phyloP scores from a whole-genome alignment of 2,888 invertebrate genomes.

The Agapostemon virescens region DNA sequence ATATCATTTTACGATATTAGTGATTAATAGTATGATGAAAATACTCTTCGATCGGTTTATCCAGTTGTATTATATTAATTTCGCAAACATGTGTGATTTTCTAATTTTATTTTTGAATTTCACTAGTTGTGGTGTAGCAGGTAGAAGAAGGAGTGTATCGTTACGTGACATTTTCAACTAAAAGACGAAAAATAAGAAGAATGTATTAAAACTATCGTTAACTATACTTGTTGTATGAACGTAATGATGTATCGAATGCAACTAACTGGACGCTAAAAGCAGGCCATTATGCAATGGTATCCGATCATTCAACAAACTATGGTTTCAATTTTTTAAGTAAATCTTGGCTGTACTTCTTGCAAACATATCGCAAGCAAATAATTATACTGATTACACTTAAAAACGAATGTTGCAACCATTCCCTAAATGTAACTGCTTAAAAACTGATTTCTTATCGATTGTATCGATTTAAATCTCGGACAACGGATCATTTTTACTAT shows the following conservation, averaged over 20 bases:
- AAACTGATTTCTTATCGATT: no score
- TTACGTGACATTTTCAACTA: neutral
- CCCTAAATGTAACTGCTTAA: no score
- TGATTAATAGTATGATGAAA: neutral
- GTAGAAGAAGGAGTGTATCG: neutral
- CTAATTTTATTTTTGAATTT: constrained; percentile 7
- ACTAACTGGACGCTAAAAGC: constrained; percentile 27
- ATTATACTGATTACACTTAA: no score
- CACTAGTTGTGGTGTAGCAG: neutral
- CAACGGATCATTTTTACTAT: no score
- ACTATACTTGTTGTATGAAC: constrained; percentile 9
- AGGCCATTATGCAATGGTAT: constrained; percentile 46
- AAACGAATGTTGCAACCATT: no score
- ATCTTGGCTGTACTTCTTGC: no score
- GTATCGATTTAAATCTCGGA: no score
- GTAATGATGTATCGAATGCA: constrained; percentile 3
- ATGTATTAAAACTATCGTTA: neutral
- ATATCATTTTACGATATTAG: neutral
- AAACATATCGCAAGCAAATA: no score
- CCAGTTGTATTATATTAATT: neutral
- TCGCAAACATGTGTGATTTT: neutral
- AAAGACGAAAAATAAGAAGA: neutral
- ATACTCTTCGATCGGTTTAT: neutral
- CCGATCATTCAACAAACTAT: constrained; percentile 31
- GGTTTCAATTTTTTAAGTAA: no score